Percentiles rank a stretch among this genome's conserved stretches.
phyloP scores from a whole-genome alignment of 2,797 vertebrate species.

The Borostomias antarcticus region DNA sequence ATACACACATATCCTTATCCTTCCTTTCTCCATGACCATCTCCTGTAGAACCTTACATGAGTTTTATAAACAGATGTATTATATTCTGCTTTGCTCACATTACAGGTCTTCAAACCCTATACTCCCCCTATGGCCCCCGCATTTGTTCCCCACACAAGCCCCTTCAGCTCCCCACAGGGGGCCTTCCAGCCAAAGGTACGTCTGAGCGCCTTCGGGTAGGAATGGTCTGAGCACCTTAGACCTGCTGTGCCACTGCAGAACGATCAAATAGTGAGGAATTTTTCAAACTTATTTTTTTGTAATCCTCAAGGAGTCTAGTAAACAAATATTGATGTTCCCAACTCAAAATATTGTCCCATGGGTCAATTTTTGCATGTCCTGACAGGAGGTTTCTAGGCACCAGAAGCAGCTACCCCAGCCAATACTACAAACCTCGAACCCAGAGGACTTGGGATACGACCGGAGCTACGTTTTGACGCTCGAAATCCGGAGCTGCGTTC shows the following conservation, averaged over 20 bases:
- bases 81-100: not conserved
- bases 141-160: slow-evolving; percentile 20
- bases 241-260: not conserved
- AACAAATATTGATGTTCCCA: too few species aligned
- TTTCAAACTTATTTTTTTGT: too few species aligned
- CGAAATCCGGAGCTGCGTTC: too few species aligned
- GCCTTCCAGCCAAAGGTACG: slow-evolving; percentile 42
- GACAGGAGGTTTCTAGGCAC: too few species aligned
- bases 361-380: too few species aligned
- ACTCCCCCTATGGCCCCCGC: not conserved
- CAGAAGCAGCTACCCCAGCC: too few species aligned
- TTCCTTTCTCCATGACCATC: not conserved
- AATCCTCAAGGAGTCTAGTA: too few species aligned
- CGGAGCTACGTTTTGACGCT: too few species aligned
- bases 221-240: not conserved
- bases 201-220: not conserved
- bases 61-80: too few species aligned
- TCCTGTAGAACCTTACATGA: not conserved
- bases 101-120: slow-evolving; percentile 26
- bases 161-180: slow-evolving; percentile 30
- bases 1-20: not conserved
- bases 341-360: too few species aligned
- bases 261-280: too few species aligned
- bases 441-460: not conserved
- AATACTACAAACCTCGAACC: not conserved